Percentiles rank a stretch among this genome's conserved stretches.
Conservation (phyloP, 2,888 invertebrate genomes). For the Ametastegia equiseti region DNA sequence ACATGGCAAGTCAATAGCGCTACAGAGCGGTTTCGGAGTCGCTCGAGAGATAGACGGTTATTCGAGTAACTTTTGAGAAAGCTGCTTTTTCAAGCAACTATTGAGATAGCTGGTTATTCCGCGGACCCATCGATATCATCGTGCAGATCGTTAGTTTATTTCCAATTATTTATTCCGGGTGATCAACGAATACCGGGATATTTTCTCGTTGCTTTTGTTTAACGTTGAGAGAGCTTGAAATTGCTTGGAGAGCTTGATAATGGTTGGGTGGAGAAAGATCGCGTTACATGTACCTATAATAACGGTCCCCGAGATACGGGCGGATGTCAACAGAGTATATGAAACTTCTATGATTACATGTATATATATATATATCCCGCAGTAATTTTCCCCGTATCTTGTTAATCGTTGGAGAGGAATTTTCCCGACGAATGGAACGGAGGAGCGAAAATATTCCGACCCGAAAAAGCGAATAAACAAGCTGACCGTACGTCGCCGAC, state of each 20-base stretch:
- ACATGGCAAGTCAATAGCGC: too few species aligned
- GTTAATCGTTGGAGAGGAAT: background rate
- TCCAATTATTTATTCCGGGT: background rate
- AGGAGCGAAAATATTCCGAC: background rate
- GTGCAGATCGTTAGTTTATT: background rate
- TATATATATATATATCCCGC: too few species aligned
- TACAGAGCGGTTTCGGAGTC: too few species aligned
- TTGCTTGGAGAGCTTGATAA: constrained; percentile 14
- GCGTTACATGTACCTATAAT: constrained; percentile 4
- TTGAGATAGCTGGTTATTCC: too few species aligned
- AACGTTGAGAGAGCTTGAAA: constrained; percentile 14
- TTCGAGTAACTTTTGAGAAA: too few species aligned
- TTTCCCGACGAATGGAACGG: background rate
- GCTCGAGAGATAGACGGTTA: too few species aligned
- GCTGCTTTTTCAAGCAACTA: too few species aligned
- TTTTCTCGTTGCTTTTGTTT: background rate
- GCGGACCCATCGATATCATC: too few species aligned
- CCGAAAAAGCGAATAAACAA: background rate
- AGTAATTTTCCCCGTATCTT: constrained; percentile 26
- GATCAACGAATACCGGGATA: constrained; percentile 4
- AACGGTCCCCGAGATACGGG: background rate
- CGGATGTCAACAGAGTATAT: constrained; percentile 20
- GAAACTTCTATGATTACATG: constrained; percentile 34
- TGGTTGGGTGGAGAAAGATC: background rate
- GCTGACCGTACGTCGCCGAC: background rate